A percentile compares a stretch with the other conserved stretches of the same genome.
These are phyloP conservation scores for Dromiciops gliroides DNA, from an alignment of 2,113 vertebrate species.

Conservation along the genomic window DNA sequence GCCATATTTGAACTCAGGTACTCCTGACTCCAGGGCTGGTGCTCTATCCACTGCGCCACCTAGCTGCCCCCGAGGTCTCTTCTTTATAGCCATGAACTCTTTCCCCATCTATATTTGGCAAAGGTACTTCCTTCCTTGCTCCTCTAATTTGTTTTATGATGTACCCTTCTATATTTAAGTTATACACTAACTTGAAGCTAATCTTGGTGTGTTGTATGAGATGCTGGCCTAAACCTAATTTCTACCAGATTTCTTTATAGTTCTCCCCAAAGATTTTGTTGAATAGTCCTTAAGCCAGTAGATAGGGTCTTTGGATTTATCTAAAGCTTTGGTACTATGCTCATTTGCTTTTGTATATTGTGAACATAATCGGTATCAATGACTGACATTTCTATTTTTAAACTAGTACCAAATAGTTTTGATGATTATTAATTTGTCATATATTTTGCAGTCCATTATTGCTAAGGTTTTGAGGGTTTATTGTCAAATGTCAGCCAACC, in stretches of 20 bases:
- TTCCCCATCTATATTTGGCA: neutral
- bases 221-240: neutral
- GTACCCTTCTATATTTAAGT: neutral
- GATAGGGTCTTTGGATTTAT: neutral
- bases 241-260: neutral
- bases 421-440: neutral
- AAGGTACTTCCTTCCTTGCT: neutral
- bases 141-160: neutral
- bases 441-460: neutral
- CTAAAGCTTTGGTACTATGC: neutral
- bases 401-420: neutral
- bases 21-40: no score
- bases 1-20: no score
- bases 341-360: neutral
- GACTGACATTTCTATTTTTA: neutral
- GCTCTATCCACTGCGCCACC: no score
- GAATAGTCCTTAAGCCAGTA: neutral
- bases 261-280: neutral
- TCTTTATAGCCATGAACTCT: neutral
- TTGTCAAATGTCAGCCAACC: neutral
- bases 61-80: no score
- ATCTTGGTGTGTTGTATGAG: neutral
- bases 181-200: neutral
- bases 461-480: neutral
- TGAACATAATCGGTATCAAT: neutral